These are phyloP conservation scores for Aulostomus chinensis DNA, from an alignment of 2,797 vertebrate species.

Conservation along the genomic window DNA sequence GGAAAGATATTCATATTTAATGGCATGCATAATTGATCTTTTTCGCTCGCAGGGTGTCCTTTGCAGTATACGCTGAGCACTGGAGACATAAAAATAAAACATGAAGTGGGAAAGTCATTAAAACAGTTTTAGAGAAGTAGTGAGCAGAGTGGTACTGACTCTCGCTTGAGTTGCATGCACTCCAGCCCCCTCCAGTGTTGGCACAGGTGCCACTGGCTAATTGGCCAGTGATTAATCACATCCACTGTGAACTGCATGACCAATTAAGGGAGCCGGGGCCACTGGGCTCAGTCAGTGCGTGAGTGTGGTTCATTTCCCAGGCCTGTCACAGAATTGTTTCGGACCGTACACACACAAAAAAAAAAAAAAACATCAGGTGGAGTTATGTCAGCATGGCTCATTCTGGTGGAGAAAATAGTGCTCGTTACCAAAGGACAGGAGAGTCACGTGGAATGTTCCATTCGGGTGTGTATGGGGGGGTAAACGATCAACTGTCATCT, in stretches of 20 bases:
- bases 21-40: slow-evolving; percentile 76
- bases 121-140: slow-evolving; percentile 64
- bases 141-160: slow-evolving; percentile 44
- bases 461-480: too few relatives aligned
- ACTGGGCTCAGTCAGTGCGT: slow-evolving; percentile 16
- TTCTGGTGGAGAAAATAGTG: neutral
- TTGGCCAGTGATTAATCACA: slow-evolving; percentile 73
- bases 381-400: slow-evolving; percentile 2
- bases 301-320: slow-evolving; percentile 33
- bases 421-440: neutral
- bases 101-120: slow-evolving; percentile 75
- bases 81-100: slow-evolving; percentile 78
- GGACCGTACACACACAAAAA: too few relatives aligned
- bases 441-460: neutral
- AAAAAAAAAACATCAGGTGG: slow-evolving; percentile 15
- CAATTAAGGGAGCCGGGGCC: slow-evolving; percentile 56
- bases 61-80: slow-evolving; percentile 71
- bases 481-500: too few relatives aligned
- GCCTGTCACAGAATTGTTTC: slow-evolving; percentile 33
- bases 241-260: slow-evolving; percentile 56
- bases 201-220: slow-evolving; percentile 67
- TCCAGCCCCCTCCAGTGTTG: slow-evolving; percentile 32
- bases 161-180: slow-evolving; percentile 43
- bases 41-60: slow-evolving; percentile 76
- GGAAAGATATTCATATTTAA: slow-evolving; percentile 80